Evolutionary conservation across 2,113 vertebrate species (phyloP).

Genomic region (Macaca nemestrina): DNA sequence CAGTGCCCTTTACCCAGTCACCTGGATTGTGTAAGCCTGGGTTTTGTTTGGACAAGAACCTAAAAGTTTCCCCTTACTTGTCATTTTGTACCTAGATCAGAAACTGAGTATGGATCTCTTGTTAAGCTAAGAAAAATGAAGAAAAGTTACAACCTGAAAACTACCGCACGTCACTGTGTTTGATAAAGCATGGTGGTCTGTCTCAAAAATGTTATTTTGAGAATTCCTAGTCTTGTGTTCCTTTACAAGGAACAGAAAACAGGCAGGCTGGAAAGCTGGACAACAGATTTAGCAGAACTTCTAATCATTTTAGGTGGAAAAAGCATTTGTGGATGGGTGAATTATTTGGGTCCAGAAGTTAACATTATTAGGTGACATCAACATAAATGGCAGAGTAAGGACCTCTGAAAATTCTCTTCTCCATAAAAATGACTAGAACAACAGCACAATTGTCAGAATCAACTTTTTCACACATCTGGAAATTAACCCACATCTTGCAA

Average conservation of each 20-base stretch:
- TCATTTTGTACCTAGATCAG: neutral
- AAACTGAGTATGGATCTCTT: neutral
- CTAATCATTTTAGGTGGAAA: neutral
- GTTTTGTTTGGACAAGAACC: neutral
- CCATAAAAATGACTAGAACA: too few species aligned
- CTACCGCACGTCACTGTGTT: neutral
- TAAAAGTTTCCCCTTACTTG: neutral
- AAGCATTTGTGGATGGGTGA: neutral
- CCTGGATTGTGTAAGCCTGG: neutral
- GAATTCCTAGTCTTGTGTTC: neutral
- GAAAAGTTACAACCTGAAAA: neutral
- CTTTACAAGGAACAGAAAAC: neutral
- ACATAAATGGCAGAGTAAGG: neutral
- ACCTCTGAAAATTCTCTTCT: too few species aligned
- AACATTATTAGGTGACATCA: neutral
- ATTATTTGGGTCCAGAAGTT: neutral
- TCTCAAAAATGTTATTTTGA: neutral
- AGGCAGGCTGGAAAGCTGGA: neutral
- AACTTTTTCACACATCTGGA: too few species aligned
- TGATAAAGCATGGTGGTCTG: neutral
- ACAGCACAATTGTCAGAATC: too few species aligned
- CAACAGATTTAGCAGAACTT: neutral
- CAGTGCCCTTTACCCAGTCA: neutral
- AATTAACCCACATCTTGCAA: too few species aligned
- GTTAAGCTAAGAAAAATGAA: neutral